Evolutionary conservation across 2,888 invertebrate species (phyloP), one percentile per base, ranked within the genome.

Genomic region (Pyralis farinalis): DNA sequence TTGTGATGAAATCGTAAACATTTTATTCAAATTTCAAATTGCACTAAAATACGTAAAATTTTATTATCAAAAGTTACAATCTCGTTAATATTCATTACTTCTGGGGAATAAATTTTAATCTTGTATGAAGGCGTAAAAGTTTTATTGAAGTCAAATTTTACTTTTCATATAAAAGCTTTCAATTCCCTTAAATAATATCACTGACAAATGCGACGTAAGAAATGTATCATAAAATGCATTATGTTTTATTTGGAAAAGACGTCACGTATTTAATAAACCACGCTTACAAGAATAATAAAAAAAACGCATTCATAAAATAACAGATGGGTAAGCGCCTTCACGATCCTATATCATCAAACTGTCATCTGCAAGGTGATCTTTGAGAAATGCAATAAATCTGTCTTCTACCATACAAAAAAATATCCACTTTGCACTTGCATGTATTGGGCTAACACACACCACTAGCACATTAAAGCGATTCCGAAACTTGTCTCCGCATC

Each of bases 361-460:
- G 58, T 62, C 63, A 50, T 44, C 44, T 44, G 51, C 43, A 49
- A 59, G 73, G 71, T 73, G 74, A 71, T 70, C 71, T 59, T 42
- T 47, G 65, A 69, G 71, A 73, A 65, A 68, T 37, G 49, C 51
- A 55, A 59, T 64, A 63, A 63, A 66, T 63, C 58, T 58, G 52
- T 53, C 56, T 44, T 53, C 55, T 44, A 43, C 42, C 39, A 34
- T 53, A 42, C 46, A 54, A 58, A 63, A 68, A 67, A 70, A 62
- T 47, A 52, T 21, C 62, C 69, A 74, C 71, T 76, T 74, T 72
- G 61, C 67, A 65, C 62, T 60, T 51, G 21, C 43, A 43, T 43
- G 25, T 7, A 25, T n/a, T 25, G 25, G n/a, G n/a, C n/a, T n/a
- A n/a, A 25, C n/a, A 5, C 1, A 25, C 25, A 25, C 43, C 42